Conservation (phyloP, 2,797 vertebrate genomes). For the Kryptolebias ocellatus region DNA sequence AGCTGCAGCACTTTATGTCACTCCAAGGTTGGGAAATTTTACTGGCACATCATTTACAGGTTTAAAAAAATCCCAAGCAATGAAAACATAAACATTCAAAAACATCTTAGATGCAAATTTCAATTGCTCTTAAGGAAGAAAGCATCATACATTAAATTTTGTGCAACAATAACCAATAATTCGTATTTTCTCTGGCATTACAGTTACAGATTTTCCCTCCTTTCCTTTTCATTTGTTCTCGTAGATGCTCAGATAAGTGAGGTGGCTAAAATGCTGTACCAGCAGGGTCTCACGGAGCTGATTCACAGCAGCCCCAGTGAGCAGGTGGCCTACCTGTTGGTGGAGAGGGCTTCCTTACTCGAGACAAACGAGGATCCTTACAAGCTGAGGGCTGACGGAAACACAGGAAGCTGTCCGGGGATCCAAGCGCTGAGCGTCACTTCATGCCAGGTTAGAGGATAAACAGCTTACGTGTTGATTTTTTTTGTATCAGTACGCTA, state of each 20-base stretch:
- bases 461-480: neutral
- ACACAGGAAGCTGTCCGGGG: conserved; percentile 27
- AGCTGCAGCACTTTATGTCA: conserved; percentile 71
- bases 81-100: neutral
- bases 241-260: conserved; percentile 86
- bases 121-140: neutral
- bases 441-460: conserved; percentile 64
- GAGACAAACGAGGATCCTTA: conserved; percentile 65
- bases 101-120: neutral
- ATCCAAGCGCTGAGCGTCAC: conserved; percentile 44
- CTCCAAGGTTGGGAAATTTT: conserved; percentile 73
- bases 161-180: neutral
- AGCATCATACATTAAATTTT: neutral
- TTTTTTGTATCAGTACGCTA: neutral
- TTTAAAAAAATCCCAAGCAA: neutral
- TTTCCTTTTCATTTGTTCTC: neutral
- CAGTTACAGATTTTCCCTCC: neutral
- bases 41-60: neutral
- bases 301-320: conserved; percentile 83
- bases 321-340: conserved; percentile 86
- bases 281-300: conserved; percentile 84
- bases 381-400: conserved; percentile 45
- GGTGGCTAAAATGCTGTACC: conserved; percentile 86
- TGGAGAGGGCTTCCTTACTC: conserved; percentile 81
- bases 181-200: neutral